phyloP scores from a whole-genome alignment of 2,888 invertebrate species.

The Portevinia maculata region DNA sequence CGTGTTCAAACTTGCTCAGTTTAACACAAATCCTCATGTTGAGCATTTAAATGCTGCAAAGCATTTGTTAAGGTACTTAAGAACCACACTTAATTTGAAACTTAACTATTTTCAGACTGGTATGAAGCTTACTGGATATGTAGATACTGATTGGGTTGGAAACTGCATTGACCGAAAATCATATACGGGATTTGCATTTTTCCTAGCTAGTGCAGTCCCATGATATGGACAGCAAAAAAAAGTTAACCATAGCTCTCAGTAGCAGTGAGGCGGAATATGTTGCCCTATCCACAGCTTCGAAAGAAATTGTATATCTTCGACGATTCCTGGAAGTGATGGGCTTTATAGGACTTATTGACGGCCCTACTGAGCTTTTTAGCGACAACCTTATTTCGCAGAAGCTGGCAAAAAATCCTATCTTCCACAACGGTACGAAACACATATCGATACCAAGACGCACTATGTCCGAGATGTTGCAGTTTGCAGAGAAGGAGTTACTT shows the following conservation, averaged over 20 bases:
- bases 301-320: too few relatives aligned
- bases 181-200: too few relatives aligned
- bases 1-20: too few relatives aligned
- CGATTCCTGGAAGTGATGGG: slow-evolving; percentile 39
- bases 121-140: background rate
- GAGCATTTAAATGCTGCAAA: too few relatives aligned
- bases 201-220: slow-evolving; percentile 34
- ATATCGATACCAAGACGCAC: slow-evolving; percentile 34
- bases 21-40: too few relatives aligned
- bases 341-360: slow-evolving; percentile 11
- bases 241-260: slow-evolving; percentile 37
- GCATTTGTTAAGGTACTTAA: too few relatives aligned
- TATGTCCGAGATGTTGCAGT: slow-evolving; percentile 43
- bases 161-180: too few relatives aligned
- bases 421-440: slow-evolving; percentile 43
- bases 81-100: too few relatives aligned
- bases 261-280: slow-evolving; percentile 23
- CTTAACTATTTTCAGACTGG: slow-evolving; percentile 1
- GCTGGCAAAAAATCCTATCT: slow-evolving; percentile 44
- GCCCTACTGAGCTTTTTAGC: slow-evolving; percentile 11
- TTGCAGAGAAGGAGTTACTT: slow-evolving; percentile 25
- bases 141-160: slow-evolving; percentile 10
- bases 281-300: too few relatives aligned
- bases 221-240: slow-evolving; percentile 36
- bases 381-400: slow-evolving; percentile 48